Base-by-base conservation (phyloP, 2,113 vertebrate species). In the Oreotragus oreotragus region DNA sequence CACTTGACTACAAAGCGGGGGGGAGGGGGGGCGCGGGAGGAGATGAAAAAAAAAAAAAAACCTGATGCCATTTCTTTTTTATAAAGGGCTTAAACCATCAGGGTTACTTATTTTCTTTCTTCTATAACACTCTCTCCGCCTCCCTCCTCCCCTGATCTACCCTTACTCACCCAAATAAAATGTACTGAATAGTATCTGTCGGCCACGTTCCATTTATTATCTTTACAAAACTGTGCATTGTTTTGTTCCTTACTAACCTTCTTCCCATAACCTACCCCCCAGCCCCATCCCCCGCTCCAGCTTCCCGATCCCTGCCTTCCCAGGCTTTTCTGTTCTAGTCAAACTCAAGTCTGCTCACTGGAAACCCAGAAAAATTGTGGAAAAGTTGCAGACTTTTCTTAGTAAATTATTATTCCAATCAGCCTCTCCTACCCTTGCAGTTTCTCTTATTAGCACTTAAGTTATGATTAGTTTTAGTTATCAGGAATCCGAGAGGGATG, bases 61-160 rank as follows among this genome's bases (percentile, higher is more conserved):
- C n/a, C 96, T 94, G 96, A 88, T 98, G 97, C 96, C 95, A 89
- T 98, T 97, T 98, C 96, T 97, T 97, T 97, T 94, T 84, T 60
- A 95, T 87, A 97, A 98, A 97, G 84, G 73, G 89, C 97, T 98
- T 97, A 98, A 97, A 98, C 91, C 96, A 97, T 97, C 94, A 84
- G 97, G 92, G 94, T 97, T 98, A 96, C 95, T 97, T 96, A 96
- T 97, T 96, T 97, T 96, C 91, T 97, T 97, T 97, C 81, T 91
- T 87, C 94, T 91, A 88, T 86, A 96, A 88, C 96, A 91, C 92
- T 96, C 93, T 95, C 90, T 70, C 90, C 88, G 76, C 96, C 96
- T 49, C 60, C 92, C 94, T 76, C 66, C 66, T 84, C 85, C 93
- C 16, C 90, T 70, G 90, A 88, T 79, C 95, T 88, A 77, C 88